A percentile compares a stretch with the other conserved stretches of the same genome.
These are phyloP conservation scores for Labia minor DNA, from an alignment of 2,888 invertebrate species.

Conservation along the genomic window DNA sequence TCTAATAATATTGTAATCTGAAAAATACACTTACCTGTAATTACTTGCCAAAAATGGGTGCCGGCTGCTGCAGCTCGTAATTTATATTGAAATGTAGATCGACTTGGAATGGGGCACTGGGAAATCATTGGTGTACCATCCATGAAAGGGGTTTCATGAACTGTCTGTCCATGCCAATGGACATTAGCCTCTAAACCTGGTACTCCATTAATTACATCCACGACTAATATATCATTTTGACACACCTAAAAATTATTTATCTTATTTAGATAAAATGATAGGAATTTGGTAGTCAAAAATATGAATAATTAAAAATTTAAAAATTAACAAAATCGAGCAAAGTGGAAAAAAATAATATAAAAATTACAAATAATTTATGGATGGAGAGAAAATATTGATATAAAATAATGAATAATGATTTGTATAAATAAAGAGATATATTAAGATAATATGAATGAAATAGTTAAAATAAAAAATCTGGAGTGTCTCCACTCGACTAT, in stretches of 20 bases:
- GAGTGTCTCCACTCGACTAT: too few relatives aligned
- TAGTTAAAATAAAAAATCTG: too few relatives aligned
- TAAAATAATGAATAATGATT: too few relatives aligned
- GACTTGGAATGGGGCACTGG: conserved; percentile 37
- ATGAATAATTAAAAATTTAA: too few relatives aligned
- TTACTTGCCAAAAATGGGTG: conserved; percentile 38
- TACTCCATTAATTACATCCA: conserved; percentile 39
- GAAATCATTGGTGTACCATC: conserved; percentile 39
- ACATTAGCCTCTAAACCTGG: conserved; percentile 39
- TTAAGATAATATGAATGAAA: too few relatives aligned
- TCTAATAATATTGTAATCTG: too few relatives aligned
- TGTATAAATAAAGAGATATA: too few relatives aligned
- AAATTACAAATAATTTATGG: too few relatives aligned
- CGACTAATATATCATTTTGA: conserved; percentile 36
- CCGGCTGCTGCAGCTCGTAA: conserved; percentile 36
- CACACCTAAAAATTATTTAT: conserved; percentile 27
- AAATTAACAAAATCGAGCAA: too few relatives aligned
- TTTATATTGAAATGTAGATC: conserved; percentile 37
- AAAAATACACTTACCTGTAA: conserved; percentile 33
- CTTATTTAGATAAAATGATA: background rate
- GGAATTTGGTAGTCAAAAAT: too few relatives aligned
- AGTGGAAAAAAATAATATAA: too few relatives aligned
- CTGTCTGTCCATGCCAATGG: conserved; percentile 43
- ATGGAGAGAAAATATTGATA: too few relatives aligned
- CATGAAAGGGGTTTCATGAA: conserved; percentile 36